Conservation (phyloP, 2,888 invertebrate genomes). For the Melanotus villosus region DNA sequence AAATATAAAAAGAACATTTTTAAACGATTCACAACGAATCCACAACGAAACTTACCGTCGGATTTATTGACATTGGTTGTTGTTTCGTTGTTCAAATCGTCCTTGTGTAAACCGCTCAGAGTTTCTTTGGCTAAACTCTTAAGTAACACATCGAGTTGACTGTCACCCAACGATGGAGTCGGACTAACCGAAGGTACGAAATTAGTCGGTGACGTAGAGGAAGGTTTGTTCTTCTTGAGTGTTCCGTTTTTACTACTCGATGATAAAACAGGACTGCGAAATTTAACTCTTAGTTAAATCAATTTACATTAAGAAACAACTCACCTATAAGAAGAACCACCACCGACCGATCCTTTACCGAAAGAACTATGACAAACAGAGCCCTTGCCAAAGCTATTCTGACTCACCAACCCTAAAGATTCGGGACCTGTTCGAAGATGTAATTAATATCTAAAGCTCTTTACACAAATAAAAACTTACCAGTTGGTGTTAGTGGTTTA, state of each 20-base stretch:
- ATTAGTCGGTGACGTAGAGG: constrained; percentile 44
- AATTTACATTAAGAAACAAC: background rate
- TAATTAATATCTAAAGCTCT: background rate
- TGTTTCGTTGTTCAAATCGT: constrained; percentile 71
- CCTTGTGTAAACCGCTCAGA: constrained; percentile 69
- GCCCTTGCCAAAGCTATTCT: constrained; percentile 63
- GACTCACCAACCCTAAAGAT: constrained; percentile 60
- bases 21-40: no score
- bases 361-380: constrained; percentile 62
- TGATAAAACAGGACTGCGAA: constrained; percentile 66
- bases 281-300: background rate
- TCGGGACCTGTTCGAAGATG: no score
- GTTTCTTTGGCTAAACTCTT: constrained; percentile 83
- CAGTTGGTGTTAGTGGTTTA: constrained; percentile 53
- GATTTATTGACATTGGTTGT: constrained; percentile 70
- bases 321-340: constrained; percentile 68
- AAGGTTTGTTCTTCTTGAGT: constrained; percentile 60
- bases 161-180: constrained; percentile 66
- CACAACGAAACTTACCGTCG: constrained; percentile 62
- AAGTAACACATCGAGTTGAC: constrained; percentile 80
- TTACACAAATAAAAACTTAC: constrained; percentile 35
- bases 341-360: constrained; percentile 69
- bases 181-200: constrained; percentile 55
- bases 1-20: no score
- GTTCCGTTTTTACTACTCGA: constrained; percentile 66